These are phyloP conservation scores for Bombus superbus DNA, from an alignment of 1,140 invertebrate genomes.

Conservation along the genomic window DNA sequence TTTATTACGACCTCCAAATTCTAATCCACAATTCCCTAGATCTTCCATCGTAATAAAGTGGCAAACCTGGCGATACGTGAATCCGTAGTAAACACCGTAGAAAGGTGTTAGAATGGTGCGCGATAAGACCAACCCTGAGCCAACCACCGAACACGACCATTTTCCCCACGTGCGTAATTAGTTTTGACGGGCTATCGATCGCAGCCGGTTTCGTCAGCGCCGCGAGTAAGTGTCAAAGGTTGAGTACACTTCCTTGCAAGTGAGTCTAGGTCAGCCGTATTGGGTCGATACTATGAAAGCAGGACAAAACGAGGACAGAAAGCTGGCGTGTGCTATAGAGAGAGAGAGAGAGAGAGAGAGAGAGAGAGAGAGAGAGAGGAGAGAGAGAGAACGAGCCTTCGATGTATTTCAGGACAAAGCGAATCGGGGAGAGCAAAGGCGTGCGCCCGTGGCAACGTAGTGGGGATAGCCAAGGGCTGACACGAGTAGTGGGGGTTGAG, in stretches of 20 bases:
- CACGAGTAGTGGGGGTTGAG: background rate
- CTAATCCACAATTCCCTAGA: too few species aligned
- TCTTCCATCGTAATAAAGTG: too few species aligned
- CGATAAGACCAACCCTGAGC: background rate
- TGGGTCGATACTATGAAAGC: conserved; percentile 70
- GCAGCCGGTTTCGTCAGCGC: conserved; percentile 53
- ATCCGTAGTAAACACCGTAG: background rate
- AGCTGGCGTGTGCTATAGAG: background rate
- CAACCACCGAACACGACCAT: background rate
- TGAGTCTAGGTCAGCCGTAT: conserved; percentile 70
- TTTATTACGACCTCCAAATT: too few species aligned
- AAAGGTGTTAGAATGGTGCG: background rate
- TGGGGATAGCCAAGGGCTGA: background rate
- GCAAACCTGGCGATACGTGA: too few species aligned
- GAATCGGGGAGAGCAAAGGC: conserved; percentile 44
- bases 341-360: background rate
- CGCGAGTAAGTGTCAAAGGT: conserved; percentile 66
- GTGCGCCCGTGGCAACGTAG: conserved; percentile 13
- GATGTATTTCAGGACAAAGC: conserved; percentile 58
- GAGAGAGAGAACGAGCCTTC: conserved; percentile 28
- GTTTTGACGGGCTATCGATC: conserved; percentile 59
- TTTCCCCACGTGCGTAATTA: conserved; percentile 64
- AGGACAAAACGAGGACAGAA: conserved; percentile 63
- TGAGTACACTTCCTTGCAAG: conserved; percentile 69
- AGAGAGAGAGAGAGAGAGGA: conserved; percentile 7